Conservation (phyloP, 2,113 vertebrate species). For the Platichthys flesus region DNA sequence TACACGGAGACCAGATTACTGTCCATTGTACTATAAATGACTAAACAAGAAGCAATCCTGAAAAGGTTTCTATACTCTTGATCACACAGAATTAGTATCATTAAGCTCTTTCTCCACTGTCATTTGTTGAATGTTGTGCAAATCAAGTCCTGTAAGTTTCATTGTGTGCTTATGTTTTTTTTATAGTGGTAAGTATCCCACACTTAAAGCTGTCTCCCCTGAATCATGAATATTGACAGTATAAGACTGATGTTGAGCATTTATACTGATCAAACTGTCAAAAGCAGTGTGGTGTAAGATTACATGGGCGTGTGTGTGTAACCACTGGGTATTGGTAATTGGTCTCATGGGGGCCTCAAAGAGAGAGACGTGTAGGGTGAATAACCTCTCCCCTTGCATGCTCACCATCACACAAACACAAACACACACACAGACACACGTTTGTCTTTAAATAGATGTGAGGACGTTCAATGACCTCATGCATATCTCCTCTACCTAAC, state of each 20-base stretch:
- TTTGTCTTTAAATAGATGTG: not conserved
- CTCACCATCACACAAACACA: not conserved
- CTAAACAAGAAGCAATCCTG: not conserved
- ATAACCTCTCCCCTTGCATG: conserved; percentile 45
- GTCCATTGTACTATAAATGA: conserved; percentile 8
- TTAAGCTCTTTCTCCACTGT: not conserved
- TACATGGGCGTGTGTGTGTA: conserved; percentile 38
- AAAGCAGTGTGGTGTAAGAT: conserved; percentile 50
- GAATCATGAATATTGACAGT: conserved; percentile 53
- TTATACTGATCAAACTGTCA: conserved; percentile 59
- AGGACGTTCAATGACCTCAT: not conserved
- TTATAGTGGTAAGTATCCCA: conserved; percentile 2
- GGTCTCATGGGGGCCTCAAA: conserved; percentile 59
- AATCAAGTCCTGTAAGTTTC: conserved; percentile 13
- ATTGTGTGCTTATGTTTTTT: conserved; percentile 4
- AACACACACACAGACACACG: not conserved
- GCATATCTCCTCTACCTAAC: not conserved
- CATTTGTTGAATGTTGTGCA: not conserved
- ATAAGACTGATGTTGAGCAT: conserved; percentile 38
- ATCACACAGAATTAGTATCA: conserved; percentile 1
- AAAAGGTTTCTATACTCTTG: not conserved
- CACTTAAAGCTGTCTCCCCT: conserved; percentile 30
- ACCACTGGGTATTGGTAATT: conserved; percentile 61
- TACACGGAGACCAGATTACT: not conserved
- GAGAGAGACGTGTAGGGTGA: conserved; percentile 40